These are phyloP conservation scores for Megaceryle maxima DNA, from an alignment of 2,113 vertebrate genomes.

Conservation along the genomic window DNA sequence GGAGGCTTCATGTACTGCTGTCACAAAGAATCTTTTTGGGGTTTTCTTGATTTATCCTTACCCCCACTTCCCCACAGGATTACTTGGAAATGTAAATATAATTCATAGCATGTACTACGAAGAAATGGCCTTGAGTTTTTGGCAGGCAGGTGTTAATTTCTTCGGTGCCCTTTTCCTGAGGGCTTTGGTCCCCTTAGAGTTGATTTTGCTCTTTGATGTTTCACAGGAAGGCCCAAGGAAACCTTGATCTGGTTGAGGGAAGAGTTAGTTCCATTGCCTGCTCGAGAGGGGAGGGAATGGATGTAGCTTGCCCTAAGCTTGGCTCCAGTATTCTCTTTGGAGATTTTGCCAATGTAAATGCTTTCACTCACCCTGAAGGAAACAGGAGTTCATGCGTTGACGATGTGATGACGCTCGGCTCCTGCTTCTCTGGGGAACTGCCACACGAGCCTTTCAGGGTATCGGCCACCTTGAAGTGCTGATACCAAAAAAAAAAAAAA, in stretches of 20 bases:
- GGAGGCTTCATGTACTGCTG: neutral
- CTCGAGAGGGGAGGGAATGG: neutral
- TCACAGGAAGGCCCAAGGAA: neutral
- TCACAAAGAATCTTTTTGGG: neutral
- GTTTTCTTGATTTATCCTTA: neutral
- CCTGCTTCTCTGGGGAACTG: neutral
- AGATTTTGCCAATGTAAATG: neutral
- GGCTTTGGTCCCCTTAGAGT: neutral
- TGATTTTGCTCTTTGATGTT: neutral
- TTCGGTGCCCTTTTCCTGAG: neutral
- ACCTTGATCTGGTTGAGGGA: neutral
- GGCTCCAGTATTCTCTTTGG: neutral
- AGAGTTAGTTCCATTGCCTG: neutral
- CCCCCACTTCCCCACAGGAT: too few species aligned
- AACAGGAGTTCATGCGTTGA: neutral
- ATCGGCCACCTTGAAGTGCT: too few species aligned
- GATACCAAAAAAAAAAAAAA: neutral
- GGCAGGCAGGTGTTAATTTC: neutral
- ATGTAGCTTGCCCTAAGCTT: neutral
- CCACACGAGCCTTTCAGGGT: too few species aligned
- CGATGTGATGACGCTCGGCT: neutral
- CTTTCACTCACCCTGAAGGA: neutral
- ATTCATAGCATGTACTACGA: neutral
- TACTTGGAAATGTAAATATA: neutral
- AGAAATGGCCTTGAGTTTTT: neutral